These are phyloP conservation scores for Epicampocera succincta DNA, from an alignment of 2,888 invertebrate genomes.

Conservation along the genomic window DNA sequence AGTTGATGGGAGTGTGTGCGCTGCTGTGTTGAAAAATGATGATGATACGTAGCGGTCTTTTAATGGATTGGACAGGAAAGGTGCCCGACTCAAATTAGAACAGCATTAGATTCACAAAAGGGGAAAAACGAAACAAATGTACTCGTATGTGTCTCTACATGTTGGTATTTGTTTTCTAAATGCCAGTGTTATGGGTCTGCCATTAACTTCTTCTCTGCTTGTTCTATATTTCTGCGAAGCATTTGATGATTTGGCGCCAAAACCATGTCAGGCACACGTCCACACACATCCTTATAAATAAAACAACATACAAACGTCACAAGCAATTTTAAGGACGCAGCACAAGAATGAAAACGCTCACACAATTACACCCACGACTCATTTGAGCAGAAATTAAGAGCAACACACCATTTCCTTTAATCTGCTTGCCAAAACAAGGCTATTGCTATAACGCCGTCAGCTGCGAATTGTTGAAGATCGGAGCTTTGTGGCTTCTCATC, in stretches of 20 bases:
- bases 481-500: no score
- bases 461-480: no score
- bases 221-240: slow-evolving; percentile 19
- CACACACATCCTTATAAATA: neutral
- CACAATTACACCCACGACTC: slow-evolving; percentile 31
- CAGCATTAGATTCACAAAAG: slow-evolving; percentile 26
- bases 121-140: slow-evolving; percentile 6
- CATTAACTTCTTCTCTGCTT: slow-evolving; percentile 8
- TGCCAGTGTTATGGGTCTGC: slow-evolving; percentile 20
- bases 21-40: slow-evolving; percentile 48
- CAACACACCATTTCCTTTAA: slow-evolving; percentile 9
- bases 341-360: neutral
- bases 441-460: no score
- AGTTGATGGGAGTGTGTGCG: neutral
- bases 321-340: neutral
- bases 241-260: slow-evolving; percentile 63
- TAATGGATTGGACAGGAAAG: slow-evolving; percentile 66
- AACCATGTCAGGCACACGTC: slow-evolving; percentile 11
- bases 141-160: neutral
- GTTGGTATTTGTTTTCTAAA: neutral
- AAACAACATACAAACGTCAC: neutral
- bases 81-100: slow-evolving; percentile 57
- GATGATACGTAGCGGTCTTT: slow-evolving; percentile 52
- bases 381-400: slow-evolving; percentile 9
- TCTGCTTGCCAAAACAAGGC: no score